These are phyloP conservation scores for Boloria selene DNA, from an alignment of 2,888 invertebrate species.

Conservation along the genomic window DNA sequence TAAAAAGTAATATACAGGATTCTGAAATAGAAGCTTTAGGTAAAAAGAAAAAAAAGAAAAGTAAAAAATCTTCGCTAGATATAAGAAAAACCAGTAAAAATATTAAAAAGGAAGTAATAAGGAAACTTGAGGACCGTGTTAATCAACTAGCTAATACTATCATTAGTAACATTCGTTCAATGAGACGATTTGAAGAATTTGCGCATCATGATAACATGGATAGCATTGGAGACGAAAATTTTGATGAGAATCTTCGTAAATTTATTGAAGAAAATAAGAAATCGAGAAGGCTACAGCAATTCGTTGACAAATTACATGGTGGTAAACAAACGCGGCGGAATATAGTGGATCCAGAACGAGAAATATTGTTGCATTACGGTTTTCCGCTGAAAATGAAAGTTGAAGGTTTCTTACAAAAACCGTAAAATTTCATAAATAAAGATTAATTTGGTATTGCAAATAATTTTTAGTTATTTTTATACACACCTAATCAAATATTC, in stretches of 20 bases:
- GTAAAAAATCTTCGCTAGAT: constrained; percentile 22
- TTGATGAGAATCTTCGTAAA: constrained; percentile 47
- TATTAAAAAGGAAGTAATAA: constrained; percentile 25
- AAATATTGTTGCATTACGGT: constrained; percentile 55
- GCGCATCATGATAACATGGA: constrained; percentile 50
- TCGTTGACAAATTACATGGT: constrained; percentile 38
- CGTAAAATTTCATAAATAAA: constrained; percentile 31
- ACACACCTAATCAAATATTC: too few relatives aligned
- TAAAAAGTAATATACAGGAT: not conserved
- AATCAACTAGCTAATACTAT: constrained; percentile 39
- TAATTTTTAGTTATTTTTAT: not conserved
- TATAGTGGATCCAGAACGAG: constrained; percentile 41
- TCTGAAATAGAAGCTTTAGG: not conserved
- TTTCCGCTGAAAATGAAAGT: constrained; percentile 58
- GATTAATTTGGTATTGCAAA: not conserved
- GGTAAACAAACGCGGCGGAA: constrained; percentile 29
- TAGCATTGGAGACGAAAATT: constrained; percentile 44
- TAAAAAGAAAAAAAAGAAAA: constrained; percentile 13
- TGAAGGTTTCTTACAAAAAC: constrained; percentile 54
- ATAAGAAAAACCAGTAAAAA: constrained; percentile 25
- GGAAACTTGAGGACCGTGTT: constrained; percentile 33
- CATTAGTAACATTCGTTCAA: constrained; percentile 32
- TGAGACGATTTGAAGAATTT: constrained; percentile 43
- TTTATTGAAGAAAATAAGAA: constrained; percentile 35
- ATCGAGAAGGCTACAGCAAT: constrained; percentile 32